These are phyloP conservation scores for Nymphalis polychloros DNA, from an alignment of 2,888 invertebrate species.

Conservation along the genomic window DNA sequence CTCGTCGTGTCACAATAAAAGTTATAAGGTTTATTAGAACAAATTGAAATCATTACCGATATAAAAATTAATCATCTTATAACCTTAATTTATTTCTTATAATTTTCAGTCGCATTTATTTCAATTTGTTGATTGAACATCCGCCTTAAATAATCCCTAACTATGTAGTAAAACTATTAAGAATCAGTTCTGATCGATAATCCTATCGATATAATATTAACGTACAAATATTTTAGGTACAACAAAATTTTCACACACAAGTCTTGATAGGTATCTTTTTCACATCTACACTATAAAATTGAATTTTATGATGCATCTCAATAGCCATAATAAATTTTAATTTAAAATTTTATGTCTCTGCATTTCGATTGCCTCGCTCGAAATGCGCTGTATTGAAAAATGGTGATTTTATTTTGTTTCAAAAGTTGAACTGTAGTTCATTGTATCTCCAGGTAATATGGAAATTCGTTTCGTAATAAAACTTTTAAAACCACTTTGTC, in stretches of 20 bases:
- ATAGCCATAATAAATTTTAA: conserved; percentile 35
- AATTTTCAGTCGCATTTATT: too few relatives aligned
- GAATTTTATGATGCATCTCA: conserved; percentile 30
- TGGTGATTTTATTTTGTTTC: conserved; percentile 25
- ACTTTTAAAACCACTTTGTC: conserved; percentile 6
- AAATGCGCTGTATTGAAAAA: conserved; percentile 25
- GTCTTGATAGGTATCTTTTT: conserved; percentile 19
- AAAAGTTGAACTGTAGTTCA: conserved; percentile 27
- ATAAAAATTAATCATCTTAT: too few relatives aligned
- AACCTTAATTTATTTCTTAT: too few relatives aligned
- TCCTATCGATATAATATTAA: too few relatives aligned
- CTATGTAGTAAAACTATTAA: too few relatives aligned
- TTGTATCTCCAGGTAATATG: conserved; percentile 17
- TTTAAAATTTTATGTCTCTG: conserved; percentile 34
- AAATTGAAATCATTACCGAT: too few relatives aligned
- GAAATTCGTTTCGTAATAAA: conserved; percentile 9
- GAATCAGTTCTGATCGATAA: too few relatives aligned
- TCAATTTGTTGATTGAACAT: too few relatives aligned
- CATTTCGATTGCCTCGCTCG: conserved; percentile 26
- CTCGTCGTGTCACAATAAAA: too few relatives aligned
- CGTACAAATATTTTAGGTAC: too few relatives aligned
- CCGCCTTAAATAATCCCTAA: too few relatives aligned
- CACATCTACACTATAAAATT: conserved; percentile 29
- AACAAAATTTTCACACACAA: conserved; percentile 2
- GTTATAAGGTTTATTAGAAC: too few relatives aligned